Base-by-base conservation (phyloP, 2,888 invertebrate species). In the Trichopria drosophilae region DNA sequence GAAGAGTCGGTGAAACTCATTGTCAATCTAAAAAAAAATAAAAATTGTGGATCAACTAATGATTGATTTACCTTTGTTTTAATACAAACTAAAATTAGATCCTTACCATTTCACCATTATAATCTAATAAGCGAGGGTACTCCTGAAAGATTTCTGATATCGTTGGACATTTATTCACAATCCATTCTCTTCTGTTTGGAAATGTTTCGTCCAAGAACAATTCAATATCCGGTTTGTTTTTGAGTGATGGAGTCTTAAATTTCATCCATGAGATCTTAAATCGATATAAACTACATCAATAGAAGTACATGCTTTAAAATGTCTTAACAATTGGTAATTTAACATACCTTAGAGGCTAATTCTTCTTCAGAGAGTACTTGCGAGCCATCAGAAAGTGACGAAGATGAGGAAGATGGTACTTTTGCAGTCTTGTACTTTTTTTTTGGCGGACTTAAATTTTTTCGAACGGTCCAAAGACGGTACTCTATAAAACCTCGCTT, bases 401-500 rank as follows among this genome's bases (percentile, higher is more conserved):
- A n/a, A n/a, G n/a, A n/a, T n/a, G n/a, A n/a, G n/a, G n/a, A n/a
- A n/a, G n/a, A n/a, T n/a, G n/a, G n/a, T n/a, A n/a, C n/a, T n/a
- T n/a, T n/a, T n/a, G n/a, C n/a, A n/a, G 18, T 31, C 2, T 52
- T 50, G 41, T 53, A 46, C 32, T 50, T 50, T 37, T 46, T 50
- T 29, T 23, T 23, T 19, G 37, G 16, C 6, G 46, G 50, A 26
- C 35, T 9, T 4, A 52, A 26, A 12, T 43, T 51, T 24, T 37
- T 47, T 34, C 46, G 29, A 28, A 36, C 10, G 13, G 50, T 55
- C 34, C 40, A 40, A 1, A 54, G 35, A 1, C 51, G 51, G 15
- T 23, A 55, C 36, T 55, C 46, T 28, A 55, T 51, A 9, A 51
- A 55, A 13, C 54, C 54, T 18, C 20, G 22, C 35, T 51, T 42